Conservation (phyloP, 2,797 vertebrate genomes). For the Xyrichtys novacula region DNA sequence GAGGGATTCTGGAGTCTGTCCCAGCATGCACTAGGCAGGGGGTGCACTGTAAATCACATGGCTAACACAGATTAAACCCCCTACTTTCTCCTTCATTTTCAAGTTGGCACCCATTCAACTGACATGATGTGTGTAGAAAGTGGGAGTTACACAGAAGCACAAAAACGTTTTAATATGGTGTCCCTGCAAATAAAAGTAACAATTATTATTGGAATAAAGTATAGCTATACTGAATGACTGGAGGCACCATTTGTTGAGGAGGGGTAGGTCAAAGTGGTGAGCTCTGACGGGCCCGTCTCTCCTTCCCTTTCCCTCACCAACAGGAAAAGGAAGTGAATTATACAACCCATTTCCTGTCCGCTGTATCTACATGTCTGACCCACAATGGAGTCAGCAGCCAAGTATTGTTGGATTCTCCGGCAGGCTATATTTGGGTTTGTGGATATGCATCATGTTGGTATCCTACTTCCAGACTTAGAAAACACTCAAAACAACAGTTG, state of each 20-base stretch:
- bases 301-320: constrained; percentile 48
- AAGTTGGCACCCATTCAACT: not conserved
- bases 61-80: constrained; percentile 20
- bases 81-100: not conserved
- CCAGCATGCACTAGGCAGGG: constrained; percentile 51
- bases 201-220: not conserved
- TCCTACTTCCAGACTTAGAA: not conserved
- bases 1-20: constrained; percentile 48
- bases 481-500: constrained; percentile 11
- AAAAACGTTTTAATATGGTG: not conserved
- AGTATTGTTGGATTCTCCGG: constrained; percentile 21
- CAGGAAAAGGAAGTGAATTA: constrained; percentile 76
- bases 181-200: not conserved
- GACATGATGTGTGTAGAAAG: not conserved
- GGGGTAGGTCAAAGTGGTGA: constrained; percentile 5
- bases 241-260: not conserved
- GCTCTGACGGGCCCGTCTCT: constrained; percentile 12
- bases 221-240: not conserved
- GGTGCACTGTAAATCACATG: constrained; percentile 43
- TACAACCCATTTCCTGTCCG: constrained; percentile 67
- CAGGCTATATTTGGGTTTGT: constrained; percentile 1
- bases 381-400: constrained; percentile 40
- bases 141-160: not conserved
- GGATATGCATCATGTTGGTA: not conserved
- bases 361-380: constrained; percentile 56